These are phyloP conservation scores for Actenoides hombroni DNA, from an alignment of 2,113 vertebrate genomes.

Conservation along the genomic window DNA sequence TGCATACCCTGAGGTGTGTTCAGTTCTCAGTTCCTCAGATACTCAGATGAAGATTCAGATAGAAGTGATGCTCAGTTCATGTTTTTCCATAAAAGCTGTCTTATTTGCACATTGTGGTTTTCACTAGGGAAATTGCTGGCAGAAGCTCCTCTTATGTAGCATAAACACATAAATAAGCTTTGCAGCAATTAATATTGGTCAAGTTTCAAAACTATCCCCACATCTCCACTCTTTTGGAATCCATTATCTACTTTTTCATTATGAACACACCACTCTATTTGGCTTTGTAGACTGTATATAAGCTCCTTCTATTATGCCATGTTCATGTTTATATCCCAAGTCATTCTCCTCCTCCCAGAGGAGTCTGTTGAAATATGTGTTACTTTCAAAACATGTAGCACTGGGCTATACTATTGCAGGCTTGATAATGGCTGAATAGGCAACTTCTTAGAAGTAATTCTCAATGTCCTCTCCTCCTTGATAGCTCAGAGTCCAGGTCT, in stretches of 20 bases:
- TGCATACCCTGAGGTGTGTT: fast-evolving
- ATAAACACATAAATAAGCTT: constrained; percentile 55
- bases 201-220: constrained; percentile 38
- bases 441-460: constrained; percentile 8
- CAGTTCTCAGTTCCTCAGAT: not conserved
- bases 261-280: constrained; percentile 43
- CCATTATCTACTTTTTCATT: constrained; percentile 55
- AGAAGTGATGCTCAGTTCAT: not conserved
- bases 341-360: constrained; percentile 14
- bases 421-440: not conserved
- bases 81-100: not conserved
- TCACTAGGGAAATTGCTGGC: constrained; percentile 38
- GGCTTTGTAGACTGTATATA: constrained; percentile 1
- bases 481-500: constrained; percentile 7
- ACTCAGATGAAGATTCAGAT: not conserved
- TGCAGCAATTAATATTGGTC: constrained; percentile 50
- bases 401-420: not conserved
- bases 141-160: not conserved
- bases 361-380: not conserved
- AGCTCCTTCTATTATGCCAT: not conserved
- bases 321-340: not conserved
- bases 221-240: constrained; percentile 17
- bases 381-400: not conserved
- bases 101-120: constrained; percentile 23
- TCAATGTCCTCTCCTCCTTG: not conserved